These are phyloP conservation scores for Epinephelus cyanopodus DNA, from an alignment of 2,113 vertebrate genomes.

Conservation along the genomic window DNA sequence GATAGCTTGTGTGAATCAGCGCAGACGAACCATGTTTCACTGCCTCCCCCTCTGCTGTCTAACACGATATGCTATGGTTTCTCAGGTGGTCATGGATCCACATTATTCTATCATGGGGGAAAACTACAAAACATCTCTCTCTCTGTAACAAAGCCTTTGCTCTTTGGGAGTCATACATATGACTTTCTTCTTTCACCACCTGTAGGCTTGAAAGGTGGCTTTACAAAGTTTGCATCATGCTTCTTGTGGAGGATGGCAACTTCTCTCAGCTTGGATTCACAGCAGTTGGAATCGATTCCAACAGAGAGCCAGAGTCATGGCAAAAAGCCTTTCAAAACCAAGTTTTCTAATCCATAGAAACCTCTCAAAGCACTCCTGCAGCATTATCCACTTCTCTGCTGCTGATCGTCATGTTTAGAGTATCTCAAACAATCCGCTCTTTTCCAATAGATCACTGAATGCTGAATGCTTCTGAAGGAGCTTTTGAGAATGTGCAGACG, in stretches of 20 bases:
- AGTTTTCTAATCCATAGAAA: neutral
- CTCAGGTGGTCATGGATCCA: slow-evolving; percentile 7
- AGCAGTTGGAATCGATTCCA: neutral
- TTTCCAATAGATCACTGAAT: slow-evolving; percentile 1
- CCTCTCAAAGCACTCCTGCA: neutral
- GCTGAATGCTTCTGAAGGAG: neutral
- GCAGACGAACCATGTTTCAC: slow-evolving; percentile 11
- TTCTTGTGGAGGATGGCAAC: neutral
- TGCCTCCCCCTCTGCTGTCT: slow-evolving; percentile 16
- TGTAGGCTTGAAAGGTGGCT: neutral
- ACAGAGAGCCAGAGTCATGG: neutral
- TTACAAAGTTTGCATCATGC: neutral
- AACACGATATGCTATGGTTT: slow-evolving; percentile 7
- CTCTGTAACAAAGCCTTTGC: neutral
- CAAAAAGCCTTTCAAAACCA: neutral
- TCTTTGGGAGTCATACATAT: neutral
- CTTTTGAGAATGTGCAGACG: neutral
- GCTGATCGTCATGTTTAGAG: neutral
- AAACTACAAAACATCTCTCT: neutral
- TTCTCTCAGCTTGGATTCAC: neutral
- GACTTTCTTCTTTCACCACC: neutral
- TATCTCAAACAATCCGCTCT: neutral
- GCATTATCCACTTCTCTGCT: neutral
- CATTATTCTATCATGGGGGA: slow-evolving; percentile 14
- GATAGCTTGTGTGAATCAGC: slow-evolving; percentile 42